A percentile compares a stretch with the other conserved stretches of the same genome.
These are phyloP conservation scores for Noctuana brunneofusca DNA, from an alignment of 2,888 invertebrate species.

Conservation along the genomic window DNA sequence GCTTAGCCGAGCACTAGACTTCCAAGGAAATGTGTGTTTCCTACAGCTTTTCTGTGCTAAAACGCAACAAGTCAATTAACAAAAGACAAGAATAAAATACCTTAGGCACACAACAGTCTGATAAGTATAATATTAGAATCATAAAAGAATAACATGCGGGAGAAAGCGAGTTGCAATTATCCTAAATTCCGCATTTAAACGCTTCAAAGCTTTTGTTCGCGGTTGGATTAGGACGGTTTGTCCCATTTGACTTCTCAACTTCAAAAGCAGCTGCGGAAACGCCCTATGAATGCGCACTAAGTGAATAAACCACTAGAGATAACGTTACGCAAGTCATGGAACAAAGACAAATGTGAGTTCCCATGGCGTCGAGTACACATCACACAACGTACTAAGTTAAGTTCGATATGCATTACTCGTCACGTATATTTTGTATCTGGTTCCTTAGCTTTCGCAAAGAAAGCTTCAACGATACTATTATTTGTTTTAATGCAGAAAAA, in stretches of 20 bases:
- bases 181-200: conserved; percentile 25
- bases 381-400: not conserved
- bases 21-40: no score
- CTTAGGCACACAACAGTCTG: no score
- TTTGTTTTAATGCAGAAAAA: conserved; percentile 6
- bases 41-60: not conserved
- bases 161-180: conserved; percentile 24
- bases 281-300: conserved; percentile 23
- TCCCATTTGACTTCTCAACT: conserved; percentile 25
- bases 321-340: conserved; percentile 1
- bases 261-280: conserved; percentile 7
- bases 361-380: not conserved
- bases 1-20: no score
- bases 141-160: not conserved
- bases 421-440: not conserved
- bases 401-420: not conserved
- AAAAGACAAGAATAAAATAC: not conserved
- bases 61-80: not conserved
- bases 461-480: not conserved
- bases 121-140: not conserved
- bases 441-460: not conserved
- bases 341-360: not conserved
- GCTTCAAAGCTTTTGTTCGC: conserved; percentile 30
- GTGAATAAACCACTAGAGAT: conserved; percentile 20
- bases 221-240: conserved; percentile 29